Base-by-base conservation (phyloP, 2,113 vertebrate genomes). In the Solenodon paradoxus region DNA sequence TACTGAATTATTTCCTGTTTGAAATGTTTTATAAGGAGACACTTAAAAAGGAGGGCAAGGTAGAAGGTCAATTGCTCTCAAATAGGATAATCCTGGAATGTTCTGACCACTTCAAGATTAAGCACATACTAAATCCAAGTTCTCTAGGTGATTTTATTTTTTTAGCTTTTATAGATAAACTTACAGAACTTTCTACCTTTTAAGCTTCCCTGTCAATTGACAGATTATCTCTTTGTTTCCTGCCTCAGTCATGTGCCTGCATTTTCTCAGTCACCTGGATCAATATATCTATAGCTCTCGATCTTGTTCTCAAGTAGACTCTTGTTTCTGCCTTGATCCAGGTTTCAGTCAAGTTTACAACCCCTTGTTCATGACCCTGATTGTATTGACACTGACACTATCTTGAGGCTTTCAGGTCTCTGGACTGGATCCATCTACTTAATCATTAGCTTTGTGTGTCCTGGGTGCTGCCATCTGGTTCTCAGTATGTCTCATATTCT, bases 1-100 rank as follows among this genome's bases (percentile, higher is more conserved):
- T n/a, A 53, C n/a, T 87, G 4, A 74, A 84, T 82, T 86, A 92
- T 80, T 95, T 96, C 89, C 61, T 93, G 42, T 69, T 91, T 63
- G 51, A 80, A 53, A 38, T 91, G 24, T 75, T 93, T 84, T 95
- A 49, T 91, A 87, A 79, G 88, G 68, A 74, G 40, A 80, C 38
- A 74, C 59, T 90, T 53, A 49, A 55, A 86, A 93, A 61, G 26
- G 64, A 49, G 9, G 16, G 28, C 40, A 47, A 57, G 3, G 66
- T 68, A 45, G 87, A 72, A 82, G 38, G 77, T 28, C 61, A 91
- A 69, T 80, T 83, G 47, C 17, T 63, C 12, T 78, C 68, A 66
- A 26, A 47, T 7, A 45, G 51, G 12, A 78, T 66, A 64, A 75
- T 68, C 16, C 28, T 40, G 10, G 42, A 69, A 71, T 47, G 15